These are phyloP conservation scores for Osmerus mordax DNA, from an alignment of 2,113 vertebrate genomes.

Conservation along the genomic window DNA sequence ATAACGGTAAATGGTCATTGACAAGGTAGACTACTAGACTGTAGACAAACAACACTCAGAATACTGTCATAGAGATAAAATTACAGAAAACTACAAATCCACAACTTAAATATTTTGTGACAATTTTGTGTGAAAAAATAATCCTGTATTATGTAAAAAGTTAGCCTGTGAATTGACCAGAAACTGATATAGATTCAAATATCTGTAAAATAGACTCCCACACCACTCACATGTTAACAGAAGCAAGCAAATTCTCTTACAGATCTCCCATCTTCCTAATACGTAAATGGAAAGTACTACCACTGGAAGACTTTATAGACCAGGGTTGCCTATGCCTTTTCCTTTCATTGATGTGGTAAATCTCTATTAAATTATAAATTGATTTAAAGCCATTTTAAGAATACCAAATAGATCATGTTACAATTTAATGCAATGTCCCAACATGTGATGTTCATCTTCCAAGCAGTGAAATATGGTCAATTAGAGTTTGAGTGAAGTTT, in stretches of 20 bases:
- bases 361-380: not conserved
- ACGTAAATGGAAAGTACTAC: not conserved
- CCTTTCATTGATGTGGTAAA: not conserved
- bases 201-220: too few relatives aligned
- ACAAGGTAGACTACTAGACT: too few relatives aligned
- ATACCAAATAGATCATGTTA: slow-evolving; percentile 16
- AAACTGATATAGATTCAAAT: too few relatives aligned
- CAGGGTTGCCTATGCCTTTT: not conserved
- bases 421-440: not conserved
- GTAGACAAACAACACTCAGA: too few relatives aligned
- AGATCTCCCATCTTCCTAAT: not conserved
- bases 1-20: too few relatives aligned
- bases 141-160: too few relatives aligned
- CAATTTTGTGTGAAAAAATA: too few relatives aligned
- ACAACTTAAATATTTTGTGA: too few relatives aligned
- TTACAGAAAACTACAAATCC: too few relatives aligned
- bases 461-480: slow-evolving; percentile 7
- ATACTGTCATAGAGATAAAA: too few relatives aligned
- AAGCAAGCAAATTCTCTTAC: not conserved
- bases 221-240: too few relatives aligned
- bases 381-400: not conserved
- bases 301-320: not conserved
- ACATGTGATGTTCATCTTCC: slow-evolving; percentile 12
- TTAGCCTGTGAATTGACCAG: too few relatives aligned
- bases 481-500: not conserved